phyloP scores from a whole-genome alignment of 2,888 invertebrate species.

The Mythimna impura region DNA sequence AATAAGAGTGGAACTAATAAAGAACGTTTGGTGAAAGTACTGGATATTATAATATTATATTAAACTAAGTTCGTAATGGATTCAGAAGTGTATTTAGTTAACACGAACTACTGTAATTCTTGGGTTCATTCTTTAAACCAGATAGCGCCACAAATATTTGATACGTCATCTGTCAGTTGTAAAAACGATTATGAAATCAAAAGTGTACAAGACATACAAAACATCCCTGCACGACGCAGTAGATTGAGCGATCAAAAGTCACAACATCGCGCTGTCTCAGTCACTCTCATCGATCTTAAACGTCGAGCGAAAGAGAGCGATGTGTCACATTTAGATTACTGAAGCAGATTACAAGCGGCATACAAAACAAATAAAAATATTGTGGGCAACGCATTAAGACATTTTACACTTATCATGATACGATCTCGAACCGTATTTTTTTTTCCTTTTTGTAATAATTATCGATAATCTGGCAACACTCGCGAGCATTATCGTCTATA shows the following conservation, averaged over 20 bases:
- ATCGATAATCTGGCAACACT: conserved; percentile 90
- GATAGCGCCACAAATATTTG: conserved; percentile 65
- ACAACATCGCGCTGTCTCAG: conserved; percentile 76
- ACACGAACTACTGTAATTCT: conserved; percentile 53
- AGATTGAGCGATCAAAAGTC: conserved; percentile 86
- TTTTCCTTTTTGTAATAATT: conserved; percentile 88
- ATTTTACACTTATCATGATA: conserved; percentile 84
- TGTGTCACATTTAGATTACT: conserved; percentile 81
- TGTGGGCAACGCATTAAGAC: conserved; percentile 88
- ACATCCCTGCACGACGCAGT: conserved; percentile 72
- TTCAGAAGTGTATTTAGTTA: conserved; percentile 11
- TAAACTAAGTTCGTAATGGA: not conserved
- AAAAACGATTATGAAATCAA: conserved; percentile 81
- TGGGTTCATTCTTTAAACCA: conserved; percentile 31
- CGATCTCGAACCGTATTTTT: conserved; percentile 73
- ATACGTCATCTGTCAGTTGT: conserved; percentile 79
- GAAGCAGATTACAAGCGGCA: conserved; percentile 76
- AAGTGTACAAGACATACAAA: conserved; percentile 78
- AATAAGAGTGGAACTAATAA: no score
- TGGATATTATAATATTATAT: not conserved
- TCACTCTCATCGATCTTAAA: conserved; percentile 61
- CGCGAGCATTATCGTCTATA: conserved; percentile 78
- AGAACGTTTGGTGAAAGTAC: no score
- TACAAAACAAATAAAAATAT: conserved; percentile 89
- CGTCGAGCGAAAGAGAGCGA: conserved; percentile 71